Conservation (phyloP, 2,888 invertebrate genomes). For the Psococerastis gibbosa region DNA sequence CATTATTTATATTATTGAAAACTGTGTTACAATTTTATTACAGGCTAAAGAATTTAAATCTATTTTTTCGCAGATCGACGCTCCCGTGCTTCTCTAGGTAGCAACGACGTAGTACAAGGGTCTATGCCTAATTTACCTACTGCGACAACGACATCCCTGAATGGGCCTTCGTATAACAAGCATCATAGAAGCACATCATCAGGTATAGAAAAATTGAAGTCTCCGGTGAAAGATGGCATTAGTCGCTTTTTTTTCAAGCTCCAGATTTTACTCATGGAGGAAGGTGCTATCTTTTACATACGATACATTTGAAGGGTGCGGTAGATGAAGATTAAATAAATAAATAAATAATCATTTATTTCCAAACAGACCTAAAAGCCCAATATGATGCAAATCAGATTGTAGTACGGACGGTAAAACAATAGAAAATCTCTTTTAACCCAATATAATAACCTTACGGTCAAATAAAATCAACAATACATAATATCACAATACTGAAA, state of each 20-base stretch:
- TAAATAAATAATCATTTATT: too few relatives aligned
- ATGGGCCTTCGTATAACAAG: background rate
- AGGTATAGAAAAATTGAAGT: background rate
- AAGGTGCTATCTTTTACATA: too few relatives aligned
- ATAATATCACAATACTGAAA: too few relatives aligned
- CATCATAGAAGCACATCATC: conserved; percentile 19
- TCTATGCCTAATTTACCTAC: conserved; percentile 6
- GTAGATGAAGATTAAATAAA: too few relatives aligned
- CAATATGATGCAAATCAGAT: too few relatives aligned
- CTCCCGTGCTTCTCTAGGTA: conserved; percentile 4
- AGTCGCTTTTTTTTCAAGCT: background rate
- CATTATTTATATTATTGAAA: too few relatives aligned
- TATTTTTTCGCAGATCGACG: conserved; percentile 12
- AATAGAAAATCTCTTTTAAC: too few relatives aligned
- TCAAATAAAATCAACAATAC: too few relatives aligned
- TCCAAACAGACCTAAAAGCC: too few relatives aligned
- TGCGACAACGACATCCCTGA: background rate
- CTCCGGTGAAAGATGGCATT: background rate
- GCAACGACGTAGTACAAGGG: conserved; percentile 1
- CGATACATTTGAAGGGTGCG: too few relatives aligned
- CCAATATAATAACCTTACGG: too few relatives aligned
- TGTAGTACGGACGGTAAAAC: too few relatives aligned
- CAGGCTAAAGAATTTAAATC: background rate
- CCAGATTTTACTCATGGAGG: conserved; percentile 21
- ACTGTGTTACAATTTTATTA: background rate